Conservation (phyloP, 1,140 invertebrate genomes). For the Lerema accius region DNA sequence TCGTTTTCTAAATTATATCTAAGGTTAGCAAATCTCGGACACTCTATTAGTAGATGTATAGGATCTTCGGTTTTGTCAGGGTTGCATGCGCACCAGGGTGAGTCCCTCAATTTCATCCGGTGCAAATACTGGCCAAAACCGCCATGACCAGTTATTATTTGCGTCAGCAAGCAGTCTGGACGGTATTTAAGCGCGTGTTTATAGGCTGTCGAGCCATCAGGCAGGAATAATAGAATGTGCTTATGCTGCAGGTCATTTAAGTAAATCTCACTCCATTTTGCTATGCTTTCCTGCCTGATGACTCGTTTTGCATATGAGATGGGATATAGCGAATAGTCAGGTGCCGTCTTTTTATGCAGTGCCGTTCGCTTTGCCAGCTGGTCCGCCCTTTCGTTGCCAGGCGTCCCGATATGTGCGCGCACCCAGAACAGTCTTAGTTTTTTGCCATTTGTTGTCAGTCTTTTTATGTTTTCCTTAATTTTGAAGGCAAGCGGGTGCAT, state of each 20-base stretch:
- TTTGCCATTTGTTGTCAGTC: neutral
- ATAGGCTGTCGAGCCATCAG: neutral
- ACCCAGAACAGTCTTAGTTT: too few species aligned
- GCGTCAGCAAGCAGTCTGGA: neutral
- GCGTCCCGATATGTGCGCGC: too few species aligned
- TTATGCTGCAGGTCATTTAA: too few species aligned
- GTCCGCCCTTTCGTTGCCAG: too few species aligned
- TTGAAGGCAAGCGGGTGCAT: too few species aligned
- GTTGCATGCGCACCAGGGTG: neutral
- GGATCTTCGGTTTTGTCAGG: neutral
- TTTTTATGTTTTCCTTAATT: neutral
- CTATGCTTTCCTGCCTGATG: too few species aligned
- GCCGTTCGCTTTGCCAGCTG: conserved; percentile 9
- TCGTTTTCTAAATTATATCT: neutral
- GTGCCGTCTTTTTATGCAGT: neutral
- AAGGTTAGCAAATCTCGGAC: neutral
- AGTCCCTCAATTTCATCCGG: neutral
- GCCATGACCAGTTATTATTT: neutral
- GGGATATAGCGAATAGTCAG: neutral
- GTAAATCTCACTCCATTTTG: neutral
- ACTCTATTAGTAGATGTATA: neutral
- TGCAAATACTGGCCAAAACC: neutral
- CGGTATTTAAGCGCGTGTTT: neutral
- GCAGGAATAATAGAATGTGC: neutral
- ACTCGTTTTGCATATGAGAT: too few species aligned